These are phyloP conservation scores for Phalacrocorax carbo DNA, from an alignment of 2,113 vertebrate species.

Conservation along the genomic window DNA sequence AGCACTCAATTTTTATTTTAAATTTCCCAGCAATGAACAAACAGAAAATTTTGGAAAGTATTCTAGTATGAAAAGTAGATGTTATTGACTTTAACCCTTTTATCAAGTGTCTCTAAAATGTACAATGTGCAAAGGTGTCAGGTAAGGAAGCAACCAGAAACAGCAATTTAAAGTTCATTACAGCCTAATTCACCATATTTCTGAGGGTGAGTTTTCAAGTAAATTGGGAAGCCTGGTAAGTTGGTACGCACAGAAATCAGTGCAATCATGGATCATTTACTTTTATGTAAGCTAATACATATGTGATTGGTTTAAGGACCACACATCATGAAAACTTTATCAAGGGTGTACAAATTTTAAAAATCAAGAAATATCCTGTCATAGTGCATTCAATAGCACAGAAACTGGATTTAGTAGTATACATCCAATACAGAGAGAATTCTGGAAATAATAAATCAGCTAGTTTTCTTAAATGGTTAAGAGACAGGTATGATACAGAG, in stretches of 20 bases:
- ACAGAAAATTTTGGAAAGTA: neutral
- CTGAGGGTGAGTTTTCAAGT: neutral
- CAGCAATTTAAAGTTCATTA: neutral
- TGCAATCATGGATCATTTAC: neutral
- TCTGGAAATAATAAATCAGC: neutral
- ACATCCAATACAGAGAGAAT: neutral
- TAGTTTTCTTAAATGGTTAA: neutral
- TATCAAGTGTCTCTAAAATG: neutral
- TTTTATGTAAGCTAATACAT: neutral
- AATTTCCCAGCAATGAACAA: neutral
- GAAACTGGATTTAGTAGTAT: neutral
- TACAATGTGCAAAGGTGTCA: neutral
- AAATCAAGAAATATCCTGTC: neutral
- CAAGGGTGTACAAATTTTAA: neutral
- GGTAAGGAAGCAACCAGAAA: neutral
- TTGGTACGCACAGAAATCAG: neutral
- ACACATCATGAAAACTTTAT: neutral
- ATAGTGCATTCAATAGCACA: neutral
- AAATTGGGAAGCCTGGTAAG: neutral
- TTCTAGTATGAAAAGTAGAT: neutral
- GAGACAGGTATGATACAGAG: neutral
- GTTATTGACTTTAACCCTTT: neutral
- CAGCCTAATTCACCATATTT: neutral
- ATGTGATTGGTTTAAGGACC: neutral
- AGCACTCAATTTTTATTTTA: neutral